Evolutionary conservation across 2,113 vertebrate species (phyloP).

Genomic region (Lepisosteus oculatus): DNA sequence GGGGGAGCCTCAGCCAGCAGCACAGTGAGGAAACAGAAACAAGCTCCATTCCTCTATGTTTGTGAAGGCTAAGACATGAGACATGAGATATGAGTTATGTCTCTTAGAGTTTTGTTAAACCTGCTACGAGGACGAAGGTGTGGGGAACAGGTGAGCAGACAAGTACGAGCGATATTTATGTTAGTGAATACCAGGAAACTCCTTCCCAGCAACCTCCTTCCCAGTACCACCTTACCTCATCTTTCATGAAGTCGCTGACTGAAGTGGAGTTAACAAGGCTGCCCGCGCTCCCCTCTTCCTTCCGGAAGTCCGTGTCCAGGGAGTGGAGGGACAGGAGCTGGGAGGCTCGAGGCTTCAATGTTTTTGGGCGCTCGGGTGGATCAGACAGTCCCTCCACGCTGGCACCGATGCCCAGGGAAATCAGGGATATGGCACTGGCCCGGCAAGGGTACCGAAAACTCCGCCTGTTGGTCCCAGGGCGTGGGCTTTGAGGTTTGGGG

Average conservation of each 20-base stretch:
- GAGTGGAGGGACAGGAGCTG: conserved; percentile 65
- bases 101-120: too few relatives aligned
- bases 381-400: conserved; percentile 51
- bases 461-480: conserved; percentile 45
- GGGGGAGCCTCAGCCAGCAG: too few relatives aligned
- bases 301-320: conserved; percentile 49
- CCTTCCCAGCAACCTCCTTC: too few relatives aligned
- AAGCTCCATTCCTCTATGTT: too few relatives aligned
- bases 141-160: too few relatives aligned
- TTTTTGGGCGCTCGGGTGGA: conserved; percentile 62
- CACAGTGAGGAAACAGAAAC: too few relatives aligned
- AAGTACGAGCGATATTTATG: too few relatives aligned
- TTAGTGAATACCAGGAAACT: neutral
- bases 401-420: conserved; percentile 62
- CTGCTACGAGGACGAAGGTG: too few relatives aligned
- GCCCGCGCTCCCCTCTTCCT: conserved; percentile 56
- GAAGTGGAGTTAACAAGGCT: conserved; percentile 59
- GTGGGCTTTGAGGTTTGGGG: conserved; percentile 75
- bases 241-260: conserved; percentile 49
- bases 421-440: conserved; percentile 57
- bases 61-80: too few relatives aligned
- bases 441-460: conserved; percentile 54
- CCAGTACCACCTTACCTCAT: conserved; percentile 67
- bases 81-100: too few relatives aligned
- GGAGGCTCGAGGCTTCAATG: conserved; percentile 60